Base-by-base conservation (phyloP, 2,113 vertebrate species). In the Oncorhynchus keta region DNA sequence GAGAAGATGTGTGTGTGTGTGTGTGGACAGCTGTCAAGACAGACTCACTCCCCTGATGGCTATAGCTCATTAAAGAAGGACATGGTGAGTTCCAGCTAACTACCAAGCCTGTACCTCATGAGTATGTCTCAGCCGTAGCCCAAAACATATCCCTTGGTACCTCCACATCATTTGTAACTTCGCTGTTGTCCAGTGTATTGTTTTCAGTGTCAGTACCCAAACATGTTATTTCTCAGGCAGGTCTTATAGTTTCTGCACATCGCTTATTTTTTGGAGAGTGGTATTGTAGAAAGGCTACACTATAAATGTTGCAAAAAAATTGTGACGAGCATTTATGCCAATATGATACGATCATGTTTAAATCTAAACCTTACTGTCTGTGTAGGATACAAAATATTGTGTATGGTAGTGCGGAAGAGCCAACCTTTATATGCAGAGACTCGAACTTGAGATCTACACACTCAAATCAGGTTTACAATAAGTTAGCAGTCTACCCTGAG, bases 11-110 rank as follows among this genome's bases (percentile, higher is more conserved):
- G 28, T 26, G 26, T 26, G 26, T 26, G 26, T 26, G 76, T 83
- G 81, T 71, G 84, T 9, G 2, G 87, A 88, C 90, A 90, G 87
- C 86, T 89, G 89, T 90, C 88, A 85, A 82, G 84, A 82, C 79
- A 72, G 88, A 85, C 86, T 86, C 81, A 73, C 84, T 89, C 82
- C 77, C 84, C 79, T 88, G 84, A 89, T 78, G 87, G 70, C 79
- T 77, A 45, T 45, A 64, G 75, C 87, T 90, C 90, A 90, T 89
- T 90, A 92, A 78, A 76, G 72, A 57, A 70, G 66, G 79, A 22
- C 20, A 26, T 45, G 5, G 59, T 16, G 20, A 22, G 5, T 24
- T 16, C n/a, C n/a, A 16, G 5, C 59, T 5, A 62, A 8, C 59
- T 62, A 22, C 20, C 59, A 16, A 9, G n/a, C n/a, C 59, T 62